Conservation (phyloP, 2,888 invertebrate genomes). For the Drosophila kanekoi region DNA sequence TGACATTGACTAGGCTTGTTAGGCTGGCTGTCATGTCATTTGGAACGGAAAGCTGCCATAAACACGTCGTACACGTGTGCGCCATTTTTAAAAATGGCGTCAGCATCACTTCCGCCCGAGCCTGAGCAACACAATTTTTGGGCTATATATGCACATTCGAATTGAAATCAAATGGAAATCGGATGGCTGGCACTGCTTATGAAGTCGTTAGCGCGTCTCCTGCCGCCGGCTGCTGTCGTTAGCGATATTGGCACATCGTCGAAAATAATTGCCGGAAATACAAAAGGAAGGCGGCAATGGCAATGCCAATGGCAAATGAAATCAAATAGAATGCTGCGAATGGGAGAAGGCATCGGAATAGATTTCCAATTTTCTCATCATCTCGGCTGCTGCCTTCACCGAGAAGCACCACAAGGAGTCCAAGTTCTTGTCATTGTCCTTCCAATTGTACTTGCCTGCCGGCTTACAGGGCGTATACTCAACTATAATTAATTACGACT, state of each 20-base stretch:
- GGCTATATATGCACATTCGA: constrained; percentile 47
- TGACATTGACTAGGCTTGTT: constrained; percentile 47
- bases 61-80: constrained; percentile 74
- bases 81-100: constrained; percentile 75
- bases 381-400: constrained; percentile 13
- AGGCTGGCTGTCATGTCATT: constrained; percentile 43
- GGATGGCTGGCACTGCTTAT: constrained; percentile 59
- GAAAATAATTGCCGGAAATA: constrained; percentile 80
- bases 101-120: constrained; percentile 60
- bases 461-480: constrained; percentile 66
- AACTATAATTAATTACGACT: constrained; percentile 72
- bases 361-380: constrained; percentile 74
- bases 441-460: constrained; percentile 35
- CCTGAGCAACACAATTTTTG: constrained; percentile 18
- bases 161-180: constrained; percentile 65
- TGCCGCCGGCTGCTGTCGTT: constrained; percentile 17
- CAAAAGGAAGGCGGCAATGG: constrained; percentile 64
- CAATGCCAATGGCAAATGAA: constrained; percentile 47
- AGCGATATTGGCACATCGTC: constrained; percentile 72
- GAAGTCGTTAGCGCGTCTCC: constrained; percentile 67
- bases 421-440: constrained; percentile 27
- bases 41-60: constrained; percentile 59
- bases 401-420: constrained; percentile 66
- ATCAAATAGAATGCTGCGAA: constrained; percentile 54
- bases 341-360: constrained; percentile 58